Evolutionary conservation across 2,113 vertebrate genomes (phyloP).

Genomic region (Serinus canaria): DNA sequence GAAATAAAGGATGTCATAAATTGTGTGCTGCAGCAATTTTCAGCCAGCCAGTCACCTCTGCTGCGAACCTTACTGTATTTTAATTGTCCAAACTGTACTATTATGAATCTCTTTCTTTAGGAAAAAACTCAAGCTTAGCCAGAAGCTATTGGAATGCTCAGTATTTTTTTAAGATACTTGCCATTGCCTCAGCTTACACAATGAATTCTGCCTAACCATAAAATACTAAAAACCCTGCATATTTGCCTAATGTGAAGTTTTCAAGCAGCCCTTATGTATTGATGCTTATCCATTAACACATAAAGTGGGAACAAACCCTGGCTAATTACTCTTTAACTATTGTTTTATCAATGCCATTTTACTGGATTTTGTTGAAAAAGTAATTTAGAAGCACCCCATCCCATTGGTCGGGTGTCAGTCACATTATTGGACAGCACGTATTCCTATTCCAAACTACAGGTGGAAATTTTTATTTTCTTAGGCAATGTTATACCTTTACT

Average conservation of each 20-base stretch:
- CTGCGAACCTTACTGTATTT: conserved; percentile 9
- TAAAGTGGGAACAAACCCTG: not conserved
- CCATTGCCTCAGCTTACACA: conserved; percentile 14
- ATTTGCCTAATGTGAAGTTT: conserved; percentile 30
- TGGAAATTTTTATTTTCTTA: not conserved
- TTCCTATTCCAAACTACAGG: not conserved
- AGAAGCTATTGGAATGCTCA: conserved; percentile 17
- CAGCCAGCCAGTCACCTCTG: conserved; percentile 12
- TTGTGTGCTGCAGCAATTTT: conserved; percentile 22
- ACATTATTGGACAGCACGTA: not conserved
- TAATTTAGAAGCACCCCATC: not conserved
- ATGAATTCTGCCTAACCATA: not conserved
- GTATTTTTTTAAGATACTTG: conserved; percentile 22
- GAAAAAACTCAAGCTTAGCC: not conserved
- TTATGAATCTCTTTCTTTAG: not conserved
- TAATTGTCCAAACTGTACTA: not conserved
- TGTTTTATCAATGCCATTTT: not conserved
- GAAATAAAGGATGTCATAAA: conserved; percentile 61
- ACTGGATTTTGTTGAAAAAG: not conserved
- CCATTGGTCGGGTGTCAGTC: not conserved
- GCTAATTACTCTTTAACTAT: not conserved
- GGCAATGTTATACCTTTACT: not conserved
- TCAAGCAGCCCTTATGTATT: conserved; percentile 1
- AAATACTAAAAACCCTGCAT: not conserved
- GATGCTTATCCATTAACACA: not conserved